A percentile compares a stretch with the other conserved stretches of the same genome.
Evolutionary conservation across 2,797 vertebrate genomes (phyloP).

Genomic region (Squalus acanthias): DNA sequence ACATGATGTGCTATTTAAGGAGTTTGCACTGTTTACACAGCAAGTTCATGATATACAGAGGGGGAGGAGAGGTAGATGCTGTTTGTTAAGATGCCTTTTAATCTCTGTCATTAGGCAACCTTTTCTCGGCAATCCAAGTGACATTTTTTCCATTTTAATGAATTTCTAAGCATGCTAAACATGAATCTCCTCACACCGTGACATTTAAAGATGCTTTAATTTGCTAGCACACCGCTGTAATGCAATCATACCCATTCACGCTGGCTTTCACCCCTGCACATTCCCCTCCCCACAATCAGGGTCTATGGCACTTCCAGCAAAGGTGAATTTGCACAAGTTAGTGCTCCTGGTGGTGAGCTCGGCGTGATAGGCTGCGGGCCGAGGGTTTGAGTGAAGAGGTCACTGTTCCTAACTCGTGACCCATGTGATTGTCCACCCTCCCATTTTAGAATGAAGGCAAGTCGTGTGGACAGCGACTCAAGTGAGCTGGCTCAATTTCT

Average conservation of each 20-base stretch:
- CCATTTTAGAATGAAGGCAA: no score
- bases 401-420: not conserved
- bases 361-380: not conserved
- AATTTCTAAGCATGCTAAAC: not conserved
- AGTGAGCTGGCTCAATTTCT: no score
- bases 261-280: not conserved
- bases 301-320: not conserved
- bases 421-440: not conserved
- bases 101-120: not conserved
- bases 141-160: slow-evolving; percentile 7
- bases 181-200: not conserved
- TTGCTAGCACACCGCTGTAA: not conserved
- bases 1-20: not conserved
- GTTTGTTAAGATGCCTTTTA: not conserved
- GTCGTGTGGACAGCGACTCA: no score
- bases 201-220: not conserved
- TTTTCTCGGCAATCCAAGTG: not conserved
- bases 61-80: not conserved
- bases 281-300: not conserved
- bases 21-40: not conserved
- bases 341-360: not conserved
- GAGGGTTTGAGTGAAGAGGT: not conserved
- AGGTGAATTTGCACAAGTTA: not conserved
- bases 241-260: not conserved
- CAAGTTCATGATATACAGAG: not conserved